Conservation (phyloP, 2,113 vertebrate genomes). For the Anguilla japonica region DNA sequence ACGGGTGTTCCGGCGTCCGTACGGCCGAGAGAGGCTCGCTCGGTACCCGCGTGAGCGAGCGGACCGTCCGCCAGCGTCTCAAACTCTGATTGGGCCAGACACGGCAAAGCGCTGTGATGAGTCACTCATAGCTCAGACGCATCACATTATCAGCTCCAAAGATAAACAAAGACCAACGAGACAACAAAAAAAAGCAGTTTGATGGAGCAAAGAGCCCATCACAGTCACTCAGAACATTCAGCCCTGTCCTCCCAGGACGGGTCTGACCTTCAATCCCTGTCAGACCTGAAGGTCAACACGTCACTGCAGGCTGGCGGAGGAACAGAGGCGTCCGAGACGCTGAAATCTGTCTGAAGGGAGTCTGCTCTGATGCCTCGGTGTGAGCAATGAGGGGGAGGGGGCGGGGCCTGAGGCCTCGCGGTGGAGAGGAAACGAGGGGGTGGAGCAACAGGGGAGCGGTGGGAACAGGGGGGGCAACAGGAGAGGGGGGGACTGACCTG, state of each 20-base stretch:
- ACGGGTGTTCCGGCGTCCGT: neutral
- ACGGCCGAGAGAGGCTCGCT: too few relatives aligned
- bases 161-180: neutral
- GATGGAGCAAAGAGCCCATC: neutral
- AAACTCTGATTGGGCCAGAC: too few relatives aligned
- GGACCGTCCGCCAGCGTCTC: neutral
- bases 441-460: too few relatives aligned
- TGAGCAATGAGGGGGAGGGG: neutral
- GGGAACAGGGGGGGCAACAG: too few relatives aligned
- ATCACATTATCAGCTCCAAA: neutral
- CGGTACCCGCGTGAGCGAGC: neutral
- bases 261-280: slow-evolving; percentile 3
- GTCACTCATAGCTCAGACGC: neutral
- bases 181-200: neutral
- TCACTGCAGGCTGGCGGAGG: neutral
- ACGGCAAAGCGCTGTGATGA: neutral
- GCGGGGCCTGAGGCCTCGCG: too few relatives aligned
- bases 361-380: neutral
- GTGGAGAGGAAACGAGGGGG: too few relatives aligned
- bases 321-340: neutral
- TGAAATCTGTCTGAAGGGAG: neutral
- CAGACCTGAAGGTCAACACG: neutral
- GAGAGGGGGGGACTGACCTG: slow-evolving; percentile 27
- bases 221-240: slow-evolving; percentile 5
- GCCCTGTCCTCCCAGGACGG: neutral